Evolutionary conservation across 2,113 vertebrate species (phyloP).

Genomic region (Coptodon rendalli): DNA sequence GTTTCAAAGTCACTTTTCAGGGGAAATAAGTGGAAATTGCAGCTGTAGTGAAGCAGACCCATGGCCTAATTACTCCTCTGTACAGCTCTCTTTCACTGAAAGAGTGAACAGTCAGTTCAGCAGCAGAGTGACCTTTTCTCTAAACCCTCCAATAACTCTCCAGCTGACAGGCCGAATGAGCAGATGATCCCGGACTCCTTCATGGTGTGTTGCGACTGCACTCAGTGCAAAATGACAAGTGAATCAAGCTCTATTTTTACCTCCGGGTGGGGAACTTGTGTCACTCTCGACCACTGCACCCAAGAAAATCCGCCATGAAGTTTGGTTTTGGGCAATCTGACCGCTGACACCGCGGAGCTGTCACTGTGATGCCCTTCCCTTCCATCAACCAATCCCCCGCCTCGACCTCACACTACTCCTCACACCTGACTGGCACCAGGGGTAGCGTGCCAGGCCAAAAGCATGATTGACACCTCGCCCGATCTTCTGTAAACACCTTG

Average conservation of each 20-base stretch:
- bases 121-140: slow-evolving; percentile 54
- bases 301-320: slow-evolving; percentile 60
- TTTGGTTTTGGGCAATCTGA: slow-evolving; percentile 71
- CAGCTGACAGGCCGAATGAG: slow-evolving; percentile 46
- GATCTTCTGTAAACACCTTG: slow-evolving; percentile 68
- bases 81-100: background rate
- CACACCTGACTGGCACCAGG: slow-evolving; percentile 64
- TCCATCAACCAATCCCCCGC: slow-evolving; percentile 46
- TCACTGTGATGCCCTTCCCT: slow-evolving; percentile 61
- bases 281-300: slow-evolving; percentile 43
- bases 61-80: background rate
- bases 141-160: slow-evolving; percentile 44
- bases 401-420: slow-evolving; percentile 32
- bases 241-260: slow-evolving; percentile 49
- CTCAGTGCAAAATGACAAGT: slow-evolving; percentile 60
- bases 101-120: slow-evolving; percentile 37
- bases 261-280: slow-evolving; percentile 36
- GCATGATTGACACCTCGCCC: slow-evolving; percentile 48
- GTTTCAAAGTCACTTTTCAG: background rate
- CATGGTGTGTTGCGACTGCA: slow-evolving; percentile 42
- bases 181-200: slow-evolving; percentile 45
- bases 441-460: slow-evolving; percentile 13
- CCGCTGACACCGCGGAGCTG: slow-evolving; percentile 71
- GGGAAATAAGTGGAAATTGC: background rate
- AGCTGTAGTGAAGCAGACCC: background rate